Base-by-base conservation (phyloP, 2,797 vertebrate species). In the Numenius phaeopus region DNA sequence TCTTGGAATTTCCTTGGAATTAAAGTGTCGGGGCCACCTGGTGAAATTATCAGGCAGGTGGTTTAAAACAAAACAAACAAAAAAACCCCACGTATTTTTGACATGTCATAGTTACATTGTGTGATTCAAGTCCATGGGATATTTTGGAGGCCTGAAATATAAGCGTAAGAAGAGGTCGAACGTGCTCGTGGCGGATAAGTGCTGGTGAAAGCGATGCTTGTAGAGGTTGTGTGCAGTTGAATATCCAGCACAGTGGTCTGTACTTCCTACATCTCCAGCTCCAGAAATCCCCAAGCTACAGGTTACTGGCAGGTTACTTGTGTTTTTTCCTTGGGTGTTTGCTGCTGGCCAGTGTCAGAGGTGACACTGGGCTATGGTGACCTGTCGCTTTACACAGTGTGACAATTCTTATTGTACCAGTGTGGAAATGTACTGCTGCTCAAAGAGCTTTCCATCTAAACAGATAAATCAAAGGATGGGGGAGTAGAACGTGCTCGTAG, bases 101-200 rank as follows among this genome's bases (percentile, higher is more conserved):
- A 24, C 15, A 18, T 46, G n/a, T 27, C 0, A 1, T 57, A 11
- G 9, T 47, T 76, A 7, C 7, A 13, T 66, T 40, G 20, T 0
- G 1, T 49, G 46, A 30, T 76, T 79, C 32, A 13, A 13, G 22
- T 61, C 46, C 10, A 1, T 32, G 50, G 65, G 21, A 47, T 59
- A 27, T 69, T 87, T 50, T 88, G 21, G n/a, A 88, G 15, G 10
- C 32, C 40, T 69, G 29, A 84, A 50, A 84, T 55, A 22, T 3
- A 52, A 89, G 44, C 13, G 19, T 10, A 7, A 54, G 29, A 78
- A 15, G 16, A 49, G 22, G 5, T 29, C 19, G 50, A 21, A 40
- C 4, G 0, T 24, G 11, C 9, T 70, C 1, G 8, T 47, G 50
- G 46, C 62, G 26, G 32, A 5, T 58, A 49, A 59, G 10, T 55